Base-by-base conservation (phyloP, 2,888 invertebrate genomes). In the Drosophila histrio region DNA sequence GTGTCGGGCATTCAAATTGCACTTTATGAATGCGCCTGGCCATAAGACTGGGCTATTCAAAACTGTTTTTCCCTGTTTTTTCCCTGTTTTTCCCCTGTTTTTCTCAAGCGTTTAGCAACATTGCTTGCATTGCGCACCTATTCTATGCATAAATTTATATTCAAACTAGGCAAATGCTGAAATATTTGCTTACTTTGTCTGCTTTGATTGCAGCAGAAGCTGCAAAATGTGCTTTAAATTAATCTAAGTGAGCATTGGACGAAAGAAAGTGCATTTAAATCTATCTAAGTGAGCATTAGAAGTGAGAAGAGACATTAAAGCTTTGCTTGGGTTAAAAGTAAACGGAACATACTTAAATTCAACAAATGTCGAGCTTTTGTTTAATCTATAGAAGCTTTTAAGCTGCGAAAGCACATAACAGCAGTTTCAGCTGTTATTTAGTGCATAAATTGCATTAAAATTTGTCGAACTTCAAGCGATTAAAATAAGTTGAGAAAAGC, bases 1-100 rank as follows among this genome's bases (percentile, higher is more conserved):
- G 39, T 54, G 43, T 13, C 19, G 19, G 24, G 36, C 43, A 56
- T 49, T 62, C 39, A 24, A 54, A 67, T 58, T 63, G 63, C 46
- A 62, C n/a, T 50, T 53, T 30, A 44, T 58, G 41, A 30, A 53
- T 53, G 39, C 6, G 39, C 6, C 6, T 28, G 21, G 17, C 13
- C 26, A 17, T 17, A 15, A 24, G 44, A 28, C 43, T 26, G 38
- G n/a, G n/a, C 30, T 62, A 36, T 36, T 22, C 7, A 36, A 49
- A 56, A 49, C 54, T 8, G 17, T 22, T 34, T 28, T 38, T 28
- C 38, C 2, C 2, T 43, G 22, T 24, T 41, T 24, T 21, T 19
- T 39, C 5, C 11, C 39, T 39, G 19, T 7, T 34, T 9, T 30
- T 30, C 11, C 11, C n/a, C n/a, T n/a, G n/a, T 5, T 11, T 43